These are phyloP conservation scores for Allophyes oxyacanthae DNA, from an alignment of 2,888 invertebrate species.

Conservation along the genomic window DNA sequence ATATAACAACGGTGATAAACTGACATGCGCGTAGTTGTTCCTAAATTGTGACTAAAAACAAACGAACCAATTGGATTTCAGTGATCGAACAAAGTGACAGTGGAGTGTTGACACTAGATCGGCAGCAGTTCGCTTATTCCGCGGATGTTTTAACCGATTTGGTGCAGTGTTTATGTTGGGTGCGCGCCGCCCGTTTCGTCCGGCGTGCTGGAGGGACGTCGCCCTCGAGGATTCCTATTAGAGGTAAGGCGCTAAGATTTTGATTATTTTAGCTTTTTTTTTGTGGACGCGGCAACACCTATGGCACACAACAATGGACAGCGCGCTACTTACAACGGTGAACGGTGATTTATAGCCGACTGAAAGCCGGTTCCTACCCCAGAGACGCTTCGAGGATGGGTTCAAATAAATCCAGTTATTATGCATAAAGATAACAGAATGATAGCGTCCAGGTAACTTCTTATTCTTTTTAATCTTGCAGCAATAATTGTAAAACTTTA, in stretches of 20 bases:
- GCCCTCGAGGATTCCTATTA: conserved; percentile 83
- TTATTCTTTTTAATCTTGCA: not conserved
- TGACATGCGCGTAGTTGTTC: conserved; percentile 82
- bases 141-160: conserved; percentile 77
- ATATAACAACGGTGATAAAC: conserved; percentile 65
- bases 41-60: conserved; percentile 83
- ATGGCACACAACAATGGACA: conserved; percentile 33
- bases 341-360: conserved; percentile 56
- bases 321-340: conserved; percentile 30
- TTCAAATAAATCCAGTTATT: conserved; percentile 69
- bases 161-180: conserved; percentile 88
- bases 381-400: conserved; percentile 55
- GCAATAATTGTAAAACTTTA: not conserved
- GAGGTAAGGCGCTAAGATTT: conserved; percentile 75
- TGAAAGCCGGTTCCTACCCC: conserved; percentile 70
- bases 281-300: conserved; percentile 48
- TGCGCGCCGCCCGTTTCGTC: conserved; percentile 81
- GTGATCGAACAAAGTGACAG: conserved; percentile 78
- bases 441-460: not conserved
- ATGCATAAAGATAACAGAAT: conserved; percentile 20
- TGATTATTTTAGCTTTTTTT: conserved; percentile 69
- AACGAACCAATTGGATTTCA: conserved; percentile 82
- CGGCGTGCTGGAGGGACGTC: conserved; percentile 85
- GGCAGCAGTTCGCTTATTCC: conserved; percentile 63
- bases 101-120: conserved; percentile 73